Base-by-base conservation (phyloP, 2,888 invertebrate species). In the Caenorhabditis sp. region DNA sequence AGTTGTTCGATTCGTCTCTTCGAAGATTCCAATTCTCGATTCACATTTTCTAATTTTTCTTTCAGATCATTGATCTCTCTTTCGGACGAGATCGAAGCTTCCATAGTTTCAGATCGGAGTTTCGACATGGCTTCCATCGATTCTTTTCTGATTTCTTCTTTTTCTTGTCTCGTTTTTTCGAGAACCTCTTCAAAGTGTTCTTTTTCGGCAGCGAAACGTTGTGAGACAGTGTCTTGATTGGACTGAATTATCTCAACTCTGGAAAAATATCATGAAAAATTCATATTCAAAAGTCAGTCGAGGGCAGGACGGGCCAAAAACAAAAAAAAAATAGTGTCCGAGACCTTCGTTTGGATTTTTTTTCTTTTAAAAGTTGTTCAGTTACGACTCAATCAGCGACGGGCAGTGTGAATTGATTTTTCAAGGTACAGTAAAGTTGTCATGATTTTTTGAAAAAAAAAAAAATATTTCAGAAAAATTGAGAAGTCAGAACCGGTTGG, bases 1-100 rank as follows among this genome's bases (percentile, higher is more conserved):
- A 81, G 57, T 50, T 76, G 67, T 43, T 76, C 70, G 49, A 76
- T 66, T 21, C 68, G 62, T 54, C 53, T 57, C 58, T 65, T 73
- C 12, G 73, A 68, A 12, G 61, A 51, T 21, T 76, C 78, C 14
- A 74, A 61, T 58, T 80, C 78, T 54, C 62, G 60, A 12, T 64
- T 49, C 23, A 75, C 24, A 54, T 62, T 76, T 10, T 75, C 70
- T 0, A 66, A 57, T 53, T 73, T 75, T 27, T 74, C 67, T 43
- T 72, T 65, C 58, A 70, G 43, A 26, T 62, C 60, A 21, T 63
- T 62, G 51, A 55, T 69, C 23, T 63, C 36, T 5, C 77, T 51
- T 10, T 74, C 74, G 2, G 59, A 50, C 8, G 19, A 62, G 4
- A 75, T 70, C 2, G 58, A 58, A 1, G 62, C 21, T 36, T 74